Base-by-base conservation (phyloP, 2,888 invertebrate genomes). In the Syrista parreyssii region DNA sequence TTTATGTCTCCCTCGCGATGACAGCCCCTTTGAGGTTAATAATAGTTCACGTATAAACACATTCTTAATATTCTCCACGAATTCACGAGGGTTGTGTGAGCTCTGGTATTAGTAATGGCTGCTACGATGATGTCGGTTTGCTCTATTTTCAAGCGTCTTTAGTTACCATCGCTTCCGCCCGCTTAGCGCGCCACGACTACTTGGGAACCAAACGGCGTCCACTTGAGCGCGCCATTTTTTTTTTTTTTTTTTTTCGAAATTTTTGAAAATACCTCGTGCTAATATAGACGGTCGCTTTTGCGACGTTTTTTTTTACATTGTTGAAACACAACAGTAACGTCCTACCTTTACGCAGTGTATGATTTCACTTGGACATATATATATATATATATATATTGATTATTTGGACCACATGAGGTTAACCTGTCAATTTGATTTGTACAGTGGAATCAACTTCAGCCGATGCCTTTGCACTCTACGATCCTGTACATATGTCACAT, bases 1-100 rank as follows among this genome's bases (percentile, higher is more conserved):
- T 88, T 90, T 88, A 89, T 85, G 86, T 82, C 84, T 82, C 79
- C 78, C 78, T 78, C 80, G 83, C 81, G 87, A 80, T 83, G 86
- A 87, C 86, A 85, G 82, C 78, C 80, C 81, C 85, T 87, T 86
- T 87, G 86, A 86, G 85, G 86, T 84, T 87, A 87, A 87, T 88
- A 86, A 88, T 88, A 88, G 84, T 84, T 79, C 33, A 74, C 75
- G 74, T 31, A 75, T 78, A 78, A 87, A 85, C 84, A 85, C 83
- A 81, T 84, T 86, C 86, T 86, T 87, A 87, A 88, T 86, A 86
- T 85, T 86, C 71, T 71, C 4, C 71, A 71, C 31, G 71, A 32
- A 71, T 71, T 33, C 71, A 55, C 55, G 55, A 55, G 55, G 55
- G 55, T 36, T 36, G 36, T 55, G 23, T 23, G 23, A 9, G 55